These are phyloP conservation scores for Acropora yongei DNA, from an alignment of 64 coral and sea anemone species.

Conservation along the genomic window DNA sequence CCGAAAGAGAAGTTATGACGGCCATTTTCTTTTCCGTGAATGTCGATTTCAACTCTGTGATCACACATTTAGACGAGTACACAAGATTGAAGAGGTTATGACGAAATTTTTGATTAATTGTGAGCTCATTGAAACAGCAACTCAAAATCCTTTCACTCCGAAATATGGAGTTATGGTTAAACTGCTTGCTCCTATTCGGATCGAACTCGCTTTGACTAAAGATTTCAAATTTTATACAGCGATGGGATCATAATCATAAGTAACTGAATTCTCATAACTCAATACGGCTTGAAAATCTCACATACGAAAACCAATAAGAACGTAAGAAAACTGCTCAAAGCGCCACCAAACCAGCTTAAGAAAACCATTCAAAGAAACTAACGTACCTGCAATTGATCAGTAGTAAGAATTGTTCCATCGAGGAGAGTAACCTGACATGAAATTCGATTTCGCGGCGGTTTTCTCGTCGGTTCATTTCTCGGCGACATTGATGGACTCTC, in stretches of 20 bases:
- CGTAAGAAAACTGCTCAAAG: background rate
- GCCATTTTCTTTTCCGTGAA: background rate
- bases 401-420: constrained; percentile 56
- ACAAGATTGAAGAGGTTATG: background rate
- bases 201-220: too few relatives aligned
- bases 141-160: background rate
- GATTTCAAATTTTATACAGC: too few relatives aligned
- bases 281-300: background rate
- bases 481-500: constrained; percentile 28
- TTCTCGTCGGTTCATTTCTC: constrained; percentile 37
- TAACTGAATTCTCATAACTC: background rate
- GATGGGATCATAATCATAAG: background rate
- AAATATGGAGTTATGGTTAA: too few relatives aligned
- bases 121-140: background rate
- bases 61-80: background rate
- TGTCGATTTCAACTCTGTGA: background rate
- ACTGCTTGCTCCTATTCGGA: too few relatives aligned
- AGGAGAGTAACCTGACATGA: constrained; percentile 58
- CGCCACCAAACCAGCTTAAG: background rate
- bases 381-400: constrained; percentile 62
- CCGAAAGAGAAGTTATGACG: background rate
- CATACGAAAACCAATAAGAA: background rate
- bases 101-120: background rate
- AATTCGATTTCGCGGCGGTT: constrained; percentile 56
- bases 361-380: constrained; percentile 11